phyloP scores from a whole-genome alignment of 2,797 vertebrate species.

The Sylvilagus floridanus region DNA sequence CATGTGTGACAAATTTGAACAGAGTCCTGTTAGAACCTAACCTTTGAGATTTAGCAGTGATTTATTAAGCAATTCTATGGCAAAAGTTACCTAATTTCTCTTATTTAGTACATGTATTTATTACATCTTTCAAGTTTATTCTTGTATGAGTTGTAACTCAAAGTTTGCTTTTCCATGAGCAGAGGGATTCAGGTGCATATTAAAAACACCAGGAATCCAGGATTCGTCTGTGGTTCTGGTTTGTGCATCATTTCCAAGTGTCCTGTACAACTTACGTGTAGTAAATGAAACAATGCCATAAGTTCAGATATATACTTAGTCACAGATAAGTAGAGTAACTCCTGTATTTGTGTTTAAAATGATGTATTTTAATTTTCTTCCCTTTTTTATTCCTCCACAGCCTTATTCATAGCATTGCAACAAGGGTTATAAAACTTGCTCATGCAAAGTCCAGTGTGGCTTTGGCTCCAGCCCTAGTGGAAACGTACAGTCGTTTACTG shows the following conservation, averaged over 20 bases:
- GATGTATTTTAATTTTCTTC: conserved; percentile 32
- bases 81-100: conserved; percentile 27
- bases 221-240: background rate
- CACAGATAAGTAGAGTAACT: background rate
- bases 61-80: conserved; percentile 35
- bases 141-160: no score
- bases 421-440: conserved; percentile 98
- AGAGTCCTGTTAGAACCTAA: background rate
- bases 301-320: background rate
- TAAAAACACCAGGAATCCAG: background rate
- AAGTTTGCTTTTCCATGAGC: background rate
- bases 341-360: conserved; percentile 37
- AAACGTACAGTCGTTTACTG: conserved; percentile 97
- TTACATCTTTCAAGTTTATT: no score
- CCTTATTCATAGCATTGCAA: conserved; percentile 99
- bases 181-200: background rate
- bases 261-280: background rate
- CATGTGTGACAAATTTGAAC: background rate
- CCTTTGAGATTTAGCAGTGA: conserved; percentile 3
- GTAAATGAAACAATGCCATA: background rate
- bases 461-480: conserved; percentile 97
- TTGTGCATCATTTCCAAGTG: background rate
- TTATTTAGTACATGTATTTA: no score
- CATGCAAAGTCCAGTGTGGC: conserved; percentile 97
- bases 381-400: conserved; percentile 85